phyloP scores from a whole-genome alignment of 2,888 invertebrate genomes.

The Mythimna impura region DNA sequence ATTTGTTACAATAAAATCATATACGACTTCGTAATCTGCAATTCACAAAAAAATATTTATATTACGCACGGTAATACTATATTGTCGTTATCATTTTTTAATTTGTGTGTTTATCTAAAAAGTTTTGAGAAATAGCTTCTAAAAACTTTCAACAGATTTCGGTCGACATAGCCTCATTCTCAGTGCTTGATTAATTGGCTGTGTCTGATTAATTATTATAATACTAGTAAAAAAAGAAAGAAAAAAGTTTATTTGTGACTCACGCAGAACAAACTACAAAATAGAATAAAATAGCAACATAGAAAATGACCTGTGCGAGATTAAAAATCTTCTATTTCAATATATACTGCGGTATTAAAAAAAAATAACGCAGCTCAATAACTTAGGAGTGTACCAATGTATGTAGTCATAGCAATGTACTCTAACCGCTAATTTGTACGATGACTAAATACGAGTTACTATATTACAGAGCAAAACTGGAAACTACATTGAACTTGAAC shows the following conservation, averaged over 20 bases:
- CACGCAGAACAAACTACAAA: no score
- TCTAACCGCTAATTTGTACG: conserved; percentile 2
- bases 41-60: neutral
- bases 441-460: conserved; percentile 17
- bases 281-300: no score
- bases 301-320: no score
- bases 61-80: neutral
- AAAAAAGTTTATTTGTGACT: no score
- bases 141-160: neutral
- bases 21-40: neutral
- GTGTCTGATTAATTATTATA: no score
- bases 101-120: neutral
- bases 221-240: no score
- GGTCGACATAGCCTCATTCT: no score
- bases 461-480: conserved; percentile 31
- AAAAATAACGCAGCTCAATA: no score
- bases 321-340: no score
- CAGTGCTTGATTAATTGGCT: no score
- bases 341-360: no score
- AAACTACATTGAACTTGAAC: conserved; percentile 44
- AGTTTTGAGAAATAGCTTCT: neutral
- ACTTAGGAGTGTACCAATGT: neutral
- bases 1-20: neutral
- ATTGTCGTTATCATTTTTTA: neutral
- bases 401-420: conserved; percentile 3